Conservation (phyloP, 2,797 vertebrate genomes). For the Gymnocypris eckloni region DNA sequence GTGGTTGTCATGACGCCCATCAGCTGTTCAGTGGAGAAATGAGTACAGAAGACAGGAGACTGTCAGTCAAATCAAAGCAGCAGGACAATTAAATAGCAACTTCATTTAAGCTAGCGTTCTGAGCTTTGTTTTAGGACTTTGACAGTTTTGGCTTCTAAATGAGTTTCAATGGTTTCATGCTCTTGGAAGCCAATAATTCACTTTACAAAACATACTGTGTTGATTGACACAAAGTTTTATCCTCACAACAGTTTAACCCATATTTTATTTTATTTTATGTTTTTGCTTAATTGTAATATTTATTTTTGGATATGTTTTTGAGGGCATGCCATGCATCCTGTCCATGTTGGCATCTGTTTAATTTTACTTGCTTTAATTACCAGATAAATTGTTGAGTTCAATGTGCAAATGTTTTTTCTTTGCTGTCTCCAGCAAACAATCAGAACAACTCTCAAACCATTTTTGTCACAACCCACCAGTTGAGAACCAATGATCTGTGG, state of each 20-base stretch:
- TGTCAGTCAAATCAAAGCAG: slow-evolving; percentile 38
- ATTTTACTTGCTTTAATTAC: neutral
- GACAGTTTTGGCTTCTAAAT: neutral
- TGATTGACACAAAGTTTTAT: neutral
- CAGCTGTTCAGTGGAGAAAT: slow-evolving; percentile 43
- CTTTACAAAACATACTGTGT: neutral
- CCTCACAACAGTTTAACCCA: neutral
- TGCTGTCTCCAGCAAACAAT: neutral
- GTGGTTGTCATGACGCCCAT: slow-evolving; percentile 45
- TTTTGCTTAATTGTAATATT: neutral
- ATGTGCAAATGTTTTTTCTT: neutral
- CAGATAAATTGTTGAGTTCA: neutral
- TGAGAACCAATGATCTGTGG: neutral
- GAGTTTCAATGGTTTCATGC: neutral
- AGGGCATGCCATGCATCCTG: neutral
- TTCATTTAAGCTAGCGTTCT: neutral
- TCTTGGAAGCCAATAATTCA: neutral
- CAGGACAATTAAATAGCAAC: slow-evolving; percentile 10
- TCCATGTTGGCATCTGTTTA: neutral
- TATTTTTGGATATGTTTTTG: neutral
- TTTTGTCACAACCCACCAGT: neutral
- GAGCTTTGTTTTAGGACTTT: neutral
- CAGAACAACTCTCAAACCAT: neutral
- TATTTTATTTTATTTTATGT: neutral
- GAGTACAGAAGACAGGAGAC: slow-evolving; percentile 6